These are phyloP conservation scores for Limenitis arthemis DNA, from an alignment of 2,888 invertebrate genomes.

Conservation along the genomic window DNA sequence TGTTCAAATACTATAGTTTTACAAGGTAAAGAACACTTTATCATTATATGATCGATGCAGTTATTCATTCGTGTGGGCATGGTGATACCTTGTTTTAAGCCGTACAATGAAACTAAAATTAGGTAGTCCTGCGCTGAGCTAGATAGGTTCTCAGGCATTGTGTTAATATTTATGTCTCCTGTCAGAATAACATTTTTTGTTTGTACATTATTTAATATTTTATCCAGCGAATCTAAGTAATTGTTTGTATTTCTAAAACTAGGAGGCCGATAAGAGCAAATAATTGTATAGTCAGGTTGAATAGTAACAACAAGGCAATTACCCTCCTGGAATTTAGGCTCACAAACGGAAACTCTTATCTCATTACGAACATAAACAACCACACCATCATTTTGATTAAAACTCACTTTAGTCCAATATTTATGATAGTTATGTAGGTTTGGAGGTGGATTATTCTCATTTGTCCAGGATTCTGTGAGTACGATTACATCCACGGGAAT, in stretches of 20 bases:
- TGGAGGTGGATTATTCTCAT: background rate
- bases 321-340: background rate
- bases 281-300: background rate
- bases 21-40: too few relatives aligned
- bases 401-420: background rate
- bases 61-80: too few relatives aligned
- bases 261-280: slow-evolving; percentile 2
- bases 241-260: background rate
- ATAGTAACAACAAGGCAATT: background rate
- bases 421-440: background rate
- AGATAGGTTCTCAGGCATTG: too few relatives aligned
- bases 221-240: slow-evolving; percentile 1
- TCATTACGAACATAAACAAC: background rate
- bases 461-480: slow-evolving; percentile 3
- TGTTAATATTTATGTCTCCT: too few relatives aligned
- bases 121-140: too few relatives aligned
- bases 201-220: background rate
- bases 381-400: slow-evolving; percentile 4
- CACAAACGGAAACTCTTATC: background rate
- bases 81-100: too few relatives aligned
- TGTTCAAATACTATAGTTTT: too few relatives aligned
- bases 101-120: too few relatives aligned
- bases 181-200: background rate
- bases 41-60: too few relatives aligned
- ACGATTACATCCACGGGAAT: background rate